Evolutionary conservation across 1,140 invertebrate species (phyloP).

Genomic region (Cryptotermes secundus): DNA sequence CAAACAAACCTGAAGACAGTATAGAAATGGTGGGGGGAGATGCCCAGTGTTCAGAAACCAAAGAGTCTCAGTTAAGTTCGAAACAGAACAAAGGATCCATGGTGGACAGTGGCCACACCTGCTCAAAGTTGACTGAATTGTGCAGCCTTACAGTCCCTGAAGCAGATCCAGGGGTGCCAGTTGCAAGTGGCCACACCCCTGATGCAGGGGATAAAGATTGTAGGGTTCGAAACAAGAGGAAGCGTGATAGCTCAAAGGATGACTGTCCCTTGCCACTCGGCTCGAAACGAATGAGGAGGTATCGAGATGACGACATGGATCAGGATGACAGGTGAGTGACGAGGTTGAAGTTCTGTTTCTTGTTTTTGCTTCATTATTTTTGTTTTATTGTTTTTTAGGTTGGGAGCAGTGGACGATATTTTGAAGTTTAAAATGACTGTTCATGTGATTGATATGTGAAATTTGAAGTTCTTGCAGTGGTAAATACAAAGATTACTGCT

Average conservation of each 20-base stretch:
- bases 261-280: slow-evolving; percentile 23
- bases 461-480: too few species aligned
- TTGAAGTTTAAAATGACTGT: not conserved
- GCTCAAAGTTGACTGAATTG: not conserved
- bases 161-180: not conserved
- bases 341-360: not conserved
- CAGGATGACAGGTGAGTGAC: slow-evolving; percentile 38
- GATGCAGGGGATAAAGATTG: not conserved
- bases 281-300: slow-evolving; percentile 39
- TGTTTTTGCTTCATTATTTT: too few species aligned
- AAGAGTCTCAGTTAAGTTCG: not conserved
- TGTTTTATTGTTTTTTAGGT: too few species aligned
- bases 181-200: not conserved
- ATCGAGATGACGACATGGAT: slow-evolving; percentile 38
- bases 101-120: not conserved
- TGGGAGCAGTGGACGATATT: not conserved
- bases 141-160: not conserved
- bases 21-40: not conserved
- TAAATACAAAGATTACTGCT: too few species aligned
- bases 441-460: too few species aligned
- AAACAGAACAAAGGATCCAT: not conserved
- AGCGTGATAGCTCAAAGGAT: slow-evolving; percentile 23
- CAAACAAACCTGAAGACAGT: not conserved
- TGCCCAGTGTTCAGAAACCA: not conserved
- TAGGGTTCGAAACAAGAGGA: slow-evolving; percentile 19